phyloP scores from a whole-genome alignment of 2,888 invertebrate species.

The Macrophya annulata region DNA sequence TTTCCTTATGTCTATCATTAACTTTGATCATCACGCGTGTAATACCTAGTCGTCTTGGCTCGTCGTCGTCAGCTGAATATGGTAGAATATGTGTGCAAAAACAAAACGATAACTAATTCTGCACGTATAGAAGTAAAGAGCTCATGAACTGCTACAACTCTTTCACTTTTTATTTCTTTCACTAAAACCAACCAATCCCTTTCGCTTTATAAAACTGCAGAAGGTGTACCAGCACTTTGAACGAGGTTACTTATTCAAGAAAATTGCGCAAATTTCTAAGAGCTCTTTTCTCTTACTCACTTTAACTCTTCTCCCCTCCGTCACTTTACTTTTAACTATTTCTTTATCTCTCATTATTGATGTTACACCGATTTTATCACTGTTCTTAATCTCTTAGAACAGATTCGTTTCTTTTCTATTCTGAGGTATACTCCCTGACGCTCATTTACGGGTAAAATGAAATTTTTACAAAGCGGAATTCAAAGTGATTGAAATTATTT shows the following conservation, averaged over 20 bases:
- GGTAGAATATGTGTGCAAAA: neutral
- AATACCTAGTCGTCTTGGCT: neutral
- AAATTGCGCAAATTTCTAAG: conserved; percentile 6
- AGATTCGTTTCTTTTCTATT: neutral
- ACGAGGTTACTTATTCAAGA: conserved; percentile 16
- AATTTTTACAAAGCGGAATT: too few relatives aligned
- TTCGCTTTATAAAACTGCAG: neutral
- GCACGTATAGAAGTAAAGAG: neutral
- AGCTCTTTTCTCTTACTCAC: neutral
- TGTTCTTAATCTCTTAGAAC: neutral
- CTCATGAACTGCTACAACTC: neutral
- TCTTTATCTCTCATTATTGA: neutral
- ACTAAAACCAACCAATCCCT: neutral
- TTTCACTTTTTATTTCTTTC: neutral
- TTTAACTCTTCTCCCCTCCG: too few relatives aligned
- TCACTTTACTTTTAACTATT: neutral
- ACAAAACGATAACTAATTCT: neutral
- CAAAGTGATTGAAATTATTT: too few relatives aligned
- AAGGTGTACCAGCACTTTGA: neutral
- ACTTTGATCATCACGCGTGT: neutral
- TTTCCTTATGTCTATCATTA: neutral
- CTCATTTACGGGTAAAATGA: neutral
- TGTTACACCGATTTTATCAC: neutral
- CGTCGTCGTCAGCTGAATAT: neutral
- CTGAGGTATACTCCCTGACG: neutral